These are phyloP conservation scores for Prionailurus bengalensis DNA, from an alignment of 2,113 vertebrate genomes.

Conservation along the genomic window DNA sequence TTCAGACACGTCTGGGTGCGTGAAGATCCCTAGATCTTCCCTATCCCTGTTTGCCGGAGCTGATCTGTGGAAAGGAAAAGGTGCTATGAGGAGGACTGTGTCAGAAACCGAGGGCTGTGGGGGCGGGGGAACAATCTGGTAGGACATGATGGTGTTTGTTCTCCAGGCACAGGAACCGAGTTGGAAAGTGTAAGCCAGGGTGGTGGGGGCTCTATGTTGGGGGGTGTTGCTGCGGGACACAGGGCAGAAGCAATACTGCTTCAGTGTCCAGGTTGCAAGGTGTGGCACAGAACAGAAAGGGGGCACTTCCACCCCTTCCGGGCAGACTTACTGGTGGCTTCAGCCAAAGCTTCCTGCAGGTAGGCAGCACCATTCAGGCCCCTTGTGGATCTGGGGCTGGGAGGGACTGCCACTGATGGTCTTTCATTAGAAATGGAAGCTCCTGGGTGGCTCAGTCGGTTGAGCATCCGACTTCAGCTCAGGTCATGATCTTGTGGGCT, in stretches of 20 bases:
- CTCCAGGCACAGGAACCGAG: neutral
- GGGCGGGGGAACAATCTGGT: neutral
- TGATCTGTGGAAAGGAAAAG: neutral
- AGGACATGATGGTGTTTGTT: neutral
- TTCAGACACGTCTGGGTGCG: neutral
- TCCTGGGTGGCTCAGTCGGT: neutral
- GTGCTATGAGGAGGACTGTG: neutral
- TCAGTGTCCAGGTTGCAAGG: neutral
- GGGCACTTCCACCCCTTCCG: neutral
- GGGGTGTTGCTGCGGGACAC: neutral
- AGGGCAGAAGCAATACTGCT: neutral
- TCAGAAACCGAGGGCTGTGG: neutral
- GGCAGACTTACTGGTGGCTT: neutral
- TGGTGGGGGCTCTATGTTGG: neutral
- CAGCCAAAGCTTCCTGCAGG: neutral
- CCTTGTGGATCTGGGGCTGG: neutral
- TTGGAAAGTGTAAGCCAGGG: neutral
- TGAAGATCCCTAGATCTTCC: neutral
- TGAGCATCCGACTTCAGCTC: too few species aligned
- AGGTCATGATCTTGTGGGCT: too few species aligned
- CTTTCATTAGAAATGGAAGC: constrained; percentile 27
- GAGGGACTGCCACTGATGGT: neutral
- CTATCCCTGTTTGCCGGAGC: neutral
- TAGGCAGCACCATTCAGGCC: neutral
- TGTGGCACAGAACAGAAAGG: neutral